Base-by-base conservation (phyloP, 2,888 invertebrate genomes). In the Brassicogethes aeneus region DNA sequence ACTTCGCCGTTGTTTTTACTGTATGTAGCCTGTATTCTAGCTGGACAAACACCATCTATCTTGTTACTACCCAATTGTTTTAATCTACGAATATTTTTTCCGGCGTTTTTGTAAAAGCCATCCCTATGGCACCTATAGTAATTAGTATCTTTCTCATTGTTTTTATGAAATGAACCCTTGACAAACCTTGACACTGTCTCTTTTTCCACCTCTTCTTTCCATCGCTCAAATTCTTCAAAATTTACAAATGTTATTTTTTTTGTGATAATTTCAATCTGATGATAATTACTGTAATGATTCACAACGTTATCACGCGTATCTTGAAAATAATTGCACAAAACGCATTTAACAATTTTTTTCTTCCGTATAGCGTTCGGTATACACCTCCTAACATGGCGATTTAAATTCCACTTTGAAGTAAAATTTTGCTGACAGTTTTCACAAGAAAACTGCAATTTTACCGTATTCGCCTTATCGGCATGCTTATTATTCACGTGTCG, bases 31-130 rank as follows among this genome's bases (percentile, higher is more conserved):
- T 40, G 39, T 1, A 53, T 52, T 23, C 42, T 41, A 1, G 54
- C 50, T 1, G 57, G 57, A 36, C 57, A 57, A 37, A 47, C 50
- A 10, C 49, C 56, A 40, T 46, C 43, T 2, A 57, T 54, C 44
- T 56, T 56, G 15, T 41, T 47, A 15, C 46, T 50, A 2, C 52
- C 52, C 17, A 44, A 44, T 5, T 34, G 36, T 36, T 53, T 53
- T 34, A 48, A 17, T 10, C 43, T 38, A 3, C 52, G 34, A 2
- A 50, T 38, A 23, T 50, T 47, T 32, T 47, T 49, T 1, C 50
- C 48, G 33, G 37, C 41, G 2, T 42, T 36, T 16, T 44, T 40
- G 16, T 42, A 50, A 32, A 36, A 41, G 5, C 53, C 53, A 14
- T 50, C 47, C 16, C 53, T 41, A 17, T 52, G 48, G 37, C 46